Evolutionary conservation across 2,113 vertebrate species (phyloP), one percentile per base, ranked within the genome.

Genomic region (Otus sunia): DNA sequence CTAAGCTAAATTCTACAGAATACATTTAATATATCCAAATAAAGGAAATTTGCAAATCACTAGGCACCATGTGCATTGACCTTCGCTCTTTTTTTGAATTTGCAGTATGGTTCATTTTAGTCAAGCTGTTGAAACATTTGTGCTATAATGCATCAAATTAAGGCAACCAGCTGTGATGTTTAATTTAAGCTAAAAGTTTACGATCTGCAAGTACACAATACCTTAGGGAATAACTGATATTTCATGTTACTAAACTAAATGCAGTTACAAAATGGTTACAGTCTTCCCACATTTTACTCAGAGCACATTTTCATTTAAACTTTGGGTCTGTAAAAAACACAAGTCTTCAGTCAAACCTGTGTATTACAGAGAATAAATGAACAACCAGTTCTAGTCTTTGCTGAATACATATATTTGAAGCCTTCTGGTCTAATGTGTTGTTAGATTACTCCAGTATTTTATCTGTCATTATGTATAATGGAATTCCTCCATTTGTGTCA

Each of bases 71-170:
- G 77, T 86, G 79, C 77, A 53, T 2, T 97, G 97, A 98, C 98
- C 97, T 98, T 96, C 2, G 73, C 86, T 97, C 97, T 93, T 97
- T 84, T 94, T 96, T 82, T 78, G 93, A 96, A 94, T 97, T 87
- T 94, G 79, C 95, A 96, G 97, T 95, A 97, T 96, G 96, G 96
- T 94, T 98, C 96, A 95, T 97, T 98, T 97, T 98, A 96, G 85
- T 96, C 98, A 98, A 98, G 97, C 98, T 98, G 97, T 96, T 98
- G 97, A 97, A 98, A 98, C 97, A 98, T 98, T 98, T 98, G 97
- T 95, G 97, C 94, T 91, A 96, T 98, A 98, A 98, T 97, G 95
- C 90, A 97, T 97, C 97, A 98, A 96, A 98, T 98, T 98, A 98
- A 98, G 97, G 96, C 97, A 98, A 97, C 98, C 98, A 98, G 97